phyloP scores from a whole-genome alignment of 2,797 vertebrate genomes.

The Cephalopachus bancanus region DNA sequence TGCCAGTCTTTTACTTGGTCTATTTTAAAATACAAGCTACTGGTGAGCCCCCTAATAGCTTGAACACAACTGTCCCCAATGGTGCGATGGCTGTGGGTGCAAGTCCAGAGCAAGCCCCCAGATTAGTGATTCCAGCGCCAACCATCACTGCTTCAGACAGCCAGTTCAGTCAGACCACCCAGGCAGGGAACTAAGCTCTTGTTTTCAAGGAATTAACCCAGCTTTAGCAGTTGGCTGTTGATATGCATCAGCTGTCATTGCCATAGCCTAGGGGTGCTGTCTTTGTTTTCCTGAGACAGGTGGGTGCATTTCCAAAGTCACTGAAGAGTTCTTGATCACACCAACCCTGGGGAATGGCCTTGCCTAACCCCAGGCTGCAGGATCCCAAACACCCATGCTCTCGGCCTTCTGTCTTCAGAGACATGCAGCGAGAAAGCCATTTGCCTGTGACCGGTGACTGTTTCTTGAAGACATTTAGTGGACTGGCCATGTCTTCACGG shows the following conservation, averaged over 20 bases:
- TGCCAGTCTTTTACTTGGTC: conserved; percentile 96
- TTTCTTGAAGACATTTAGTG: background rate
- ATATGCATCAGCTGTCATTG: fast-evolving
- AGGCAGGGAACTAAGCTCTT: background rate
- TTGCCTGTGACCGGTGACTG: fast-evolving
- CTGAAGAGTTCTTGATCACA: background rate
- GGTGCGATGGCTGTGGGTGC: background rate
- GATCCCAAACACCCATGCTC: background rate
- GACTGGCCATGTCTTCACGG: background rate
- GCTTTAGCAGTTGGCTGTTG: background rate
- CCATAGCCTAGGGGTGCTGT: background rate
- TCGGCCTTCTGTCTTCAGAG: background rate
- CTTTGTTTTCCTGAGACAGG: background rate
- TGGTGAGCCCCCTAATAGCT: conserved; percentile 60
- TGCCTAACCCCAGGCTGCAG: background rate
- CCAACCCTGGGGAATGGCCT: background rate
- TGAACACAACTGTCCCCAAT: conserved; percentile 82
- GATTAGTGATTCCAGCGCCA: background rate
- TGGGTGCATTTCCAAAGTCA: background rate
- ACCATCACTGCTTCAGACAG: background rate
- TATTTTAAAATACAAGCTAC: conserved; percentile 94
- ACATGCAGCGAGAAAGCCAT: background rate
- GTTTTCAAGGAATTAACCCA: background rate
- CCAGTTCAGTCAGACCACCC: background rate
- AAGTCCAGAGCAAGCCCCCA: background rate